Conservation (phyloP, 1,140 invertebrate genomes). For the Mizuhopecten yessoensis region DNA sequence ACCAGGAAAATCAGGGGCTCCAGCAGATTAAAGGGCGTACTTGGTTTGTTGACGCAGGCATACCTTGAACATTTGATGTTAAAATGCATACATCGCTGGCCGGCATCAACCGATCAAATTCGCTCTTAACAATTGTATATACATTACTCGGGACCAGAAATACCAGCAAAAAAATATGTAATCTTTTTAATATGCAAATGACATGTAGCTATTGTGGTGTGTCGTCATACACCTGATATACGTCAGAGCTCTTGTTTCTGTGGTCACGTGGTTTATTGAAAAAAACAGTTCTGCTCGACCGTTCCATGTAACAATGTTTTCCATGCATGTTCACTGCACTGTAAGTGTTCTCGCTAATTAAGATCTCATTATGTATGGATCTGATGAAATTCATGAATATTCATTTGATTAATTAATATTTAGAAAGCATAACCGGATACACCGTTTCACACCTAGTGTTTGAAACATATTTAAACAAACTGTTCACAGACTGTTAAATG, state of each 20-base stretch:
- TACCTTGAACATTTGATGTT: background rate
- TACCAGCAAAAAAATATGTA: slow-evolving; percentile 9
- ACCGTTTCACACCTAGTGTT: too few species aligned
- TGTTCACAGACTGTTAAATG: too few species aligned
- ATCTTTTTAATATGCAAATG: slow-evolving; percentile 26
- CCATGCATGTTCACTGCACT: background rate
- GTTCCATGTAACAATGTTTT: background rate
- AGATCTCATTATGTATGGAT: background rate
- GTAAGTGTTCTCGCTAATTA: background rate
- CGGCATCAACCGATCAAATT: background rate
- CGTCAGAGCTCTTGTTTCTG: slow-evolving; percentile 12
- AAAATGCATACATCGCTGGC: background rate
- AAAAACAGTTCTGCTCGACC: background rate
- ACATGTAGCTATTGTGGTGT: slow-evolving; percentile 8
- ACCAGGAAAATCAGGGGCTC: background rate
- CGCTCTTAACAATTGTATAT: background rate
- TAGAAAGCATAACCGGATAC: background rate
- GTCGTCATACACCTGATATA: background rate
- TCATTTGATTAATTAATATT: background rate
- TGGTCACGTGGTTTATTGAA: slow-evolving; percentile 24
- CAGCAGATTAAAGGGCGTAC: slow-evolving; percentile 29
- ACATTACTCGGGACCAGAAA: slow-evolving; percentile 32
- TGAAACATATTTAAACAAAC: too few species aligned
- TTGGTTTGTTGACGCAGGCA: background rate
- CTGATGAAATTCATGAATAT: background rate